These are phyloP conservation scores for Cettia cetti DNA, from an alignment of 2,113 vertebrate species.

Conservation along the genomic window DNA sequence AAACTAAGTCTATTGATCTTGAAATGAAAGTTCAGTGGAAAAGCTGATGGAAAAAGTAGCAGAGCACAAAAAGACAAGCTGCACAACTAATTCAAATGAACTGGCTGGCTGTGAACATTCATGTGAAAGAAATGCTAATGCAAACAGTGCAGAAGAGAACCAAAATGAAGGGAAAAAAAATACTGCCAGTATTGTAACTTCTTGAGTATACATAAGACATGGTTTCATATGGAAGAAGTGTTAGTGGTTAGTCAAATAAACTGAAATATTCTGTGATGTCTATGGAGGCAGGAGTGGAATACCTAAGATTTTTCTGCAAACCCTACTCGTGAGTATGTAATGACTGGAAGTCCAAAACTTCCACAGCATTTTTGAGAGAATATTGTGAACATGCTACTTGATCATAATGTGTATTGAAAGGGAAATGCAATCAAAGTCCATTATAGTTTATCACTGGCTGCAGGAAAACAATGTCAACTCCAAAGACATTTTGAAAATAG, in stretches of 20 bases:
- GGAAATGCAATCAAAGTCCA: neutral
- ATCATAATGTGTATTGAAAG: neutral
- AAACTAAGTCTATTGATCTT: conserved; percentile 14
- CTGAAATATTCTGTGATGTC: neutral
- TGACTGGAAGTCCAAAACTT: neutral
- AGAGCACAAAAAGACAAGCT: conserved; percentile 27
- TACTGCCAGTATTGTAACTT: neutral
- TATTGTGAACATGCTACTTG: neutral
- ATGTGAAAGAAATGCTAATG: conserved; percentile 30
- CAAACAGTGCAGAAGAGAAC: neutral
- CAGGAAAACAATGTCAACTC: neutral
- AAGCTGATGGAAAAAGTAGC: conserved; percentile 42
- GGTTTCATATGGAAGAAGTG: neutral
- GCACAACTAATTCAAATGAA: neutral
- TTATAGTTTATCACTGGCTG: neutral
- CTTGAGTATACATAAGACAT: neutral
- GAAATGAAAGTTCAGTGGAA: conserved; percentile 31
- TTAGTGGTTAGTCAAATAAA: neutral
- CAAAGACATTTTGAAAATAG: neutral
- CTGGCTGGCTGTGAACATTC: neutral
- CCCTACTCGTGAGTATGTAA: neutral
- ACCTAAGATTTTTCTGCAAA: neutral
- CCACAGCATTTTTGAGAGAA: neutral
- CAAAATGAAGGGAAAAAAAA: neutral
- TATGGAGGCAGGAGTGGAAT: neutral